Evolutionary conservation across 1,140 invertebrate genomes (phyloP).

Genomic region (Musca vetustissima): DNA sequence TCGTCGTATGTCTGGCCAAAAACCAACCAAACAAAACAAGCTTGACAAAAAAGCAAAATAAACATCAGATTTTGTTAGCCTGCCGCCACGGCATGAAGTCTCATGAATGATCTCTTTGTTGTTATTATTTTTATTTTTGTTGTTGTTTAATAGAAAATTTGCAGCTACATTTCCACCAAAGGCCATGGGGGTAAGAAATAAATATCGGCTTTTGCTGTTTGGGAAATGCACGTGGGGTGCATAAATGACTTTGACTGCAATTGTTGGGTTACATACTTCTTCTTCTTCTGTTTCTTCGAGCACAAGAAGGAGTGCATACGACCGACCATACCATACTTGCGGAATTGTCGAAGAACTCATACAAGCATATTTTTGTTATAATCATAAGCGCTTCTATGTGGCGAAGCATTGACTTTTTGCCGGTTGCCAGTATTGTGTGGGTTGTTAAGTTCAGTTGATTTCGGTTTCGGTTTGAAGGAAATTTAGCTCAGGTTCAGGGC

Average conservation of each 20-base stretch:
- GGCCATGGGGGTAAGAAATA: not conserved
- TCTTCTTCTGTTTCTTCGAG: too few species aligned
- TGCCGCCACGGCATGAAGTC: slow-evolving; percentile 8
- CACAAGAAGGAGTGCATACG: too few species aligned
- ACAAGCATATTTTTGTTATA: not conserved
- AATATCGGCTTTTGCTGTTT: not conserved
- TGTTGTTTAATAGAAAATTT: not conserved
- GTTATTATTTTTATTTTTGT: not conserved
- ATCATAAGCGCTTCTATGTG: not conserved
- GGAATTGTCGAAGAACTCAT: too few species aligned
- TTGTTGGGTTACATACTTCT: too few species aligned
- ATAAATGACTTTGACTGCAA: too few species aligned
- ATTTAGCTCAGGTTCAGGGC: slow-evolving; percentile 11
- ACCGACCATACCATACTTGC: too few species aligned
- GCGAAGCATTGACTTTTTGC: not conserved
- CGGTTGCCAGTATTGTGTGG: not conserved
- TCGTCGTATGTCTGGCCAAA: too few species aligned
- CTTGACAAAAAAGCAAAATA: too few species aligned
- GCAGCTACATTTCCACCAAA: not conserved
- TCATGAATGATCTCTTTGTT: slow-evolving; percentile 6
- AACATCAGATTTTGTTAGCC: too few species aligned
- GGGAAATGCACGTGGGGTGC: slow-evolving; percentile 5
- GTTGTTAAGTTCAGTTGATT: too few species aligned
- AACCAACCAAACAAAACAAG: too few species aligned
- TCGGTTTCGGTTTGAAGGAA: not conserved